Evolutionary conservation across 2,113 vertebrate species (phyloP), one percentile per base, ranked within the genome.

Genomic region (Ramphastos sulfuratus): DNA sequence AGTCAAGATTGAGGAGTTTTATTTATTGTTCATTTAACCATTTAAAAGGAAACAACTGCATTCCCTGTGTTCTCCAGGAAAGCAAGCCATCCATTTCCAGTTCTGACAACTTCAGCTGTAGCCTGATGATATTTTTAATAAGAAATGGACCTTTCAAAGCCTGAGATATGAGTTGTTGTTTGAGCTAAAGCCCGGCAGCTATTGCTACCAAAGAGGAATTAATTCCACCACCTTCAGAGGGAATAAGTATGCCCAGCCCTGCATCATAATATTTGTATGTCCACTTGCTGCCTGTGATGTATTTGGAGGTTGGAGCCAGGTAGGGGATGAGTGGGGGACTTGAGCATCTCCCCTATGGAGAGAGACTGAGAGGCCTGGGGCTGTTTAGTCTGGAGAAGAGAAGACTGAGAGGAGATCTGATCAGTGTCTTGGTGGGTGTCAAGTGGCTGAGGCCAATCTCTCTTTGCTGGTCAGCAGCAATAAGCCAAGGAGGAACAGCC

Each of bases 121-220:
- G 28, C 30, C 31, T 56, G 64, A 73, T 17, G 59, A 64, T 74
- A 30, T 42, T 70, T 87, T 74, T 72, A 83, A 66, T 65, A 82
- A 87, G 71, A 91, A 93, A 92, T 28, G 6, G 60, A 64, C 42
- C 60, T 60, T 89, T 93, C 75, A 87, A 74, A 95, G 86, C 48
- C 60, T 58, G 52, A 94, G n/a, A 75, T 15, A 30, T 42, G 44
- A 91, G 42, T 28, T 52, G 37, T 27, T 73, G 58, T 39, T 39
- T 39, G 37, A 39, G 37, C 37, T 72, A 56, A 73, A 92, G 56
- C 60, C 67, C 37, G 60, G 64, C 37, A 88, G 74, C 67, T 73
- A 15, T 28, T 8, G 1, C 39, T 84, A 55, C 58, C 1, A 0
- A 79, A 52, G 70, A 65, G 28, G 46, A 79, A 82, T 85, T 73